Percentiles rank a stretch among this genome's conserved stretches.
phyloP scores from a whole-genome alignment of 2,797 vertebrate genomes.

The Microhierax caerulescens region DNA sequence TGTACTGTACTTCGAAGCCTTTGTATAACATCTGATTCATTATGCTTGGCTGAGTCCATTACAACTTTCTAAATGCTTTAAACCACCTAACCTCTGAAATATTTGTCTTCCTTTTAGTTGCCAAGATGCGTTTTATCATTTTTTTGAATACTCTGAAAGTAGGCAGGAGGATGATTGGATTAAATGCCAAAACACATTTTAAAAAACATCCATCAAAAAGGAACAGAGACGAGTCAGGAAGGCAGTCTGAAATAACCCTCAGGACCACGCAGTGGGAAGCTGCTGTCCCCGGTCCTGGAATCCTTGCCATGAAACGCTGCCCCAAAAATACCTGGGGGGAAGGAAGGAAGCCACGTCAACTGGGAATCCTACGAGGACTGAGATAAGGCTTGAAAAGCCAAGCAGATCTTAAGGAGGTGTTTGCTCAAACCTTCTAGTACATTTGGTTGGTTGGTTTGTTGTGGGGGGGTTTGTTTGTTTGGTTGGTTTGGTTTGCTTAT shows the following conservation, averaged over 20 bases:
- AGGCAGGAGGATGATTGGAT: background rate
- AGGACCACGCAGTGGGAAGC: background rate
- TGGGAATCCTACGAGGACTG: background rate
- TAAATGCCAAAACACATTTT: background rate
- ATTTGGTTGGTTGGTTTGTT: background rate
- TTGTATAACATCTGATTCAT: background rate
- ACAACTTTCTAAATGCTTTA: background rate
- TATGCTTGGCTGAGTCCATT: background rate
- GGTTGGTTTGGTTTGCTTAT: background rate
- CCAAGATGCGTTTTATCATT: background rate
- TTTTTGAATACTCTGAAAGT: background rate
- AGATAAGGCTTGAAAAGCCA: background rate
- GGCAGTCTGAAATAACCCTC: background rate
- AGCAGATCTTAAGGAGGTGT: no score
- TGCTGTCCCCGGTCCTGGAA: constrained; percentile 7
- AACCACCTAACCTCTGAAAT: background rate
- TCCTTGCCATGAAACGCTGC: background rate
- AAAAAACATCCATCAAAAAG: background rate
- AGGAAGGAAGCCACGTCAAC: background rate
- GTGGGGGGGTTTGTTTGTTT: no score
- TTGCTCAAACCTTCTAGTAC: background rate
- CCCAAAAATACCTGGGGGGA: background rate
- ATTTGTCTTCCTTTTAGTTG: background rate
- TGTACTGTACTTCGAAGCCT: background rate
- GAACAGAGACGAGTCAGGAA: background rate